Percentiles rank a stretch among this genome's conserved stretches.
These are phyloP conservation scores for Lycopodina hypogea DNA, from an alignment of 37 sponge, comb jelly and placozoan genomes.

Conservation along the genomic window DNA sequence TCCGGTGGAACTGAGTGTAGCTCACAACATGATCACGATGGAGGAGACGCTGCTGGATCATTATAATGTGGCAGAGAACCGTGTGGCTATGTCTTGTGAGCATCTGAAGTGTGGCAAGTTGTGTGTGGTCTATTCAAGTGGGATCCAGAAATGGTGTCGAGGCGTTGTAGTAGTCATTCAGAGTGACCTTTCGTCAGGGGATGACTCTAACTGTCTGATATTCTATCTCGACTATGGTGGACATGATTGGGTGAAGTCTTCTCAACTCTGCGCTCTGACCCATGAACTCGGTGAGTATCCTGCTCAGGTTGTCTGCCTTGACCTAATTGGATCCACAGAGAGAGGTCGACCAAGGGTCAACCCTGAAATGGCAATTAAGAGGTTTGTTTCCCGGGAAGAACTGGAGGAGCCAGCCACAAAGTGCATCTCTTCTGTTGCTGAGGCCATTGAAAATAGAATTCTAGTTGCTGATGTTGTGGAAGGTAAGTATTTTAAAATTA, in stretches of 20 bases:
- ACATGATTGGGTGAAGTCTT: neutral
- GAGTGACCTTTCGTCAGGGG: neutral
- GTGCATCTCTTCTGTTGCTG: neutral
- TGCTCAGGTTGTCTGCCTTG: neutral
- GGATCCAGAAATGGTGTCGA: conserved; percentile 8
- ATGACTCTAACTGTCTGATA: neutral
- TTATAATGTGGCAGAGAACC: neutral
- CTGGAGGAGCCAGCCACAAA: neutral
- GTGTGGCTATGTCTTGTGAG: neutral
- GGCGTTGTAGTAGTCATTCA: neutral
- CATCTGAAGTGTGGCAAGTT: neutral
- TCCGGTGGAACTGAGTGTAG: conserved; percentile 5
- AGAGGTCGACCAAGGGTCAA: neutral
- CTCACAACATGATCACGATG: neutral
- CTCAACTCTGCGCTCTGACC: neutral
- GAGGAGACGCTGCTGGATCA: neutral
- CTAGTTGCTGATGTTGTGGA: neutral
- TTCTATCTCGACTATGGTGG: conserved; percentile 7
- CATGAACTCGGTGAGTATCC: neutral
- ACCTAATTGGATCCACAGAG: neutral
- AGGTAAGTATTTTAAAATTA: neutral
- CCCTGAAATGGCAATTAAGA: neutral
- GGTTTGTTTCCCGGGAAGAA: neutral
- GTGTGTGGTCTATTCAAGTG: neutral
- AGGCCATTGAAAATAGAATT: neutral